Evolutionary conservation across 2,113 vertebrate species (phyloP).

Genomic region (Clarias gariepinus): DNA sequence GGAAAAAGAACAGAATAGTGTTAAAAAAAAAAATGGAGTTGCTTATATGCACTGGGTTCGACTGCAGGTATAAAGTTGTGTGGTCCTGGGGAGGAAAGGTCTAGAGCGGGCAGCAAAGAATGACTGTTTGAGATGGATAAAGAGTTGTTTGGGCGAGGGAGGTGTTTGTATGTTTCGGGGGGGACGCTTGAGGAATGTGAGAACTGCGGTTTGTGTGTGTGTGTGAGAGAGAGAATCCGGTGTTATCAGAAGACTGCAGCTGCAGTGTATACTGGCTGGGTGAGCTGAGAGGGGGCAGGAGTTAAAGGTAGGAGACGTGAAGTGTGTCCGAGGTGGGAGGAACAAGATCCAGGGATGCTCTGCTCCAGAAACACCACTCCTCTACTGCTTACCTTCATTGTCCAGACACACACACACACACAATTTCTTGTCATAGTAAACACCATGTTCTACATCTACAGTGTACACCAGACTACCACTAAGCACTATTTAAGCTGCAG

Average conservation of each 20-base stretch:
- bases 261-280: constrained; percentile 51
- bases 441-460: constrained; percentile 12
- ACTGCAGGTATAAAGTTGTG: constrained; percentile 11
- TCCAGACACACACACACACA: constrained; percentile 18
- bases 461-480: not conserved
- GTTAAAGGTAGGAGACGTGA: constrained; percentile 53
- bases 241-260: constrained; percentile 72
- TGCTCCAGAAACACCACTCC: constrained; percentile 46
- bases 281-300: constrained; percentile 52
- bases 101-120: constrained; percentile 32
- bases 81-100: not conserved
- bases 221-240: constrained; percentile 54
- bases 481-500: not conserved
- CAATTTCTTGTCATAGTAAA: not conserved
- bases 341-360: constrained; percentile 47
- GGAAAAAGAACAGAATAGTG: constrained; percentile 18
- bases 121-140: constrained; percentile 44
- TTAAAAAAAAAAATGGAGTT: not conserved
- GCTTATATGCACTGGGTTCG: constrained; percentile 8
- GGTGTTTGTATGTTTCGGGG: not conserved
- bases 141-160: constrained; percentile 28
- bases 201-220: constrained; percentile 27
- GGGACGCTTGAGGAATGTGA: not conserved
- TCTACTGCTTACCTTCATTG: constrained; percentile 36
- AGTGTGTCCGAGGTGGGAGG: constrained; percentile 58